phyloP scores from a whole-genome alignment of 2,797 vertebrate species.

The Apogon talboti region DNA sequence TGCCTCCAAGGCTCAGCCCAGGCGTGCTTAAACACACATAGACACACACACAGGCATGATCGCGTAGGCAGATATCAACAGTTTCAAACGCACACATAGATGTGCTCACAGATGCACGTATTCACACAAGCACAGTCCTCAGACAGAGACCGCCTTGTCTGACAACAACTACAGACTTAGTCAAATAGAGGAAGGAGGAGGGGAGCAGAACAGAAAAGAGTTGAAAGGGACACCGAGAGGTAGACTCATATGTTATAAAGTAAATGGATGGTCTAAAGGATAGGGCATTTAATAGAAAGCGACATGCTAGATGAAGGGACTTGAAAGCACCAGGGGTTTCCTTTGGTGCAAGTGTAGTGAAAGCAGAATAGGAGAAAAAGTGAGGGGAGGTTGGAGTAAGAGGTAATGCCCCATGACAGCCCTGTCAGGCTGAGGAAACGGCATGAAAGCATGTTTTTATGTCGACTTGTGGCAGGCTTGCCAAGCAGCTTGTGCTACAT shows the following conservation, averaged over 20 bases:
- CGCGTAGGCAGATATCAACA: conserved; percentile 69
- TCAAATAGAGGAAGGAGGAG: conserved; percentile 66
- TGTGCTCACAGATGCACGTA: conserved; percentile 60
- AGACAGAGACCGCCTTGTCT: conserved; percentile 84
- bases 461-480: conserved; percentile 31
- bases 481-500: conserved; percentile 17
- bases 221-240: conserved; percentile 65
- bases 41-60: conserved; percentile 26
- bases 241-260: conserved; percentile 45
- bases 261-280: conserved; percentile 53
- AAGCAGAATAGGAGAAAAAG: conserved; percentile 16
- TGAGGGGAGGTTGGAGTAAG: conserved; percentile 29
- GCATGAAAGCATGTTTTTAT: conserved; percentile 58
- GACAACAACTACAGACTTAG: conserved; percentile 77
- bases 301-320: conserved; percentile 47
- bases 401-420: conserved; percentile 63
- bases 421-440: conserved; percentile 50
- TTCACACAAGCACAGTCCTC: conserved; percentile 72
- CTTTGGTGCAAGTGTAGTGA: conserved; percentile 24
- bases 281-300: conserved; percentile 54
- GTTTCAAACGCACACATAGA: conserved; percentile 66
- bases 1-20: conserved; percentile 75
- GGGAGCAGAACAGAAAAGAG: conserved; percentile 29
- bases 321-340: conserved; percentile 39
- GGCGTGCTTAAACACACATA: conserved; percentile 67